These are phyloP conservation scores for Amazona finschi DNA, from an alignment of 2,797 vertebrate genomes.

Conservation along the genomic window DNA sequence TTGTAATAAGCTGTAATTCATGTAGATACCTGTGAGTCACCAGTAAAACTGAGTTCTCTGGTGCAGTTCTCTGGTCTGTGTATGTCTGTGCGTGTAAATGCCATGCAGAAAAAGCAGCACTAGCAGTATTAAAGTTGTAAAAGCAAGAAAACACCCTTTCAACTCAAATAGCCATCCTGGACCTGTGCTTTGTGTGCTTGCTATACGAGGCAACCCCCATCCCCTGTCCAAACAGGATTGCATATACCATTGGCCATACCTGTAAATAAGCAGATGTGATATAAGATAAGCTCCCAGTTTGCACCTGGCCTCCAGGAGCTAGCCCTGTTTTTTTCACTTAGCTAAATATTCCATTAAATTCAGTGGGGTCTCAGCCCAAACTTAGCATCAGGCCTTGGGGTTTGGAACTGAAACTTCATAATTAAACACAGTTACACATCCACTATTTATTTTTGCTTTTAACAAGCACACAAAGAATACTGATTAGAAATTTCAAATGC, in stretches of 20 bases:
- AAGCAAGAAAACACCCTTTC: background rate
- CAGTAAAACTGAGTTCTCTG: background rate
- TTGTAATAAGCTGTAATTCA: background rate
- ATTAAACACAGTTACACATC: background rate
- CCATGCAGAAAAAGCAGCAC: background rate
- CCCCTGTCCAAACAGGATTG: background rate
- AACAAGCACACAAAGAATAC: background rate
- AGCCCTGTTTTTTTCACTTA: background rate
- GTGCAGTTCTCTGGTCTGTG: background rate
- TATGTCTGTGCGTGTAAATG: background rate
- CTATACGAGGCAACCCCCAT: rapidly evolving
- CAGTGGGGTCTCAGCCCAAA: background rate
- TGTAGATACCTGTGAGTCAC: background rate
- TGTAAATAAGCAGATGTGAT: background rate
- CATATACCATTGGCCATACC: background rate
- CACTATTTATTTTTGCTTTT: background rate
- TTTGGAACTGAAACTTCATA: background rate
- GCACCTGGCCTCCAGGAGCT: background rate
- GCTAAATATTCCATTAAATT: background rate
- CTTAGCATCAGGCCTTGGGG: background rate
- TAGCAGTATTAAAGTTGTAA: background rate
- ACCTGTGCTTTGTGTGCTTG: background rate
- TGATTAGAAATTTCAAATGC: background rate
- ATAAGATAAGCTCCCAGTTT: background rate
- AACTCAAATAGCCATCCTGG: background rate